Base-by-base conservation (phyloP, 2,113 vertebrate genomes). In the Otolemur garnettii region DNA sequence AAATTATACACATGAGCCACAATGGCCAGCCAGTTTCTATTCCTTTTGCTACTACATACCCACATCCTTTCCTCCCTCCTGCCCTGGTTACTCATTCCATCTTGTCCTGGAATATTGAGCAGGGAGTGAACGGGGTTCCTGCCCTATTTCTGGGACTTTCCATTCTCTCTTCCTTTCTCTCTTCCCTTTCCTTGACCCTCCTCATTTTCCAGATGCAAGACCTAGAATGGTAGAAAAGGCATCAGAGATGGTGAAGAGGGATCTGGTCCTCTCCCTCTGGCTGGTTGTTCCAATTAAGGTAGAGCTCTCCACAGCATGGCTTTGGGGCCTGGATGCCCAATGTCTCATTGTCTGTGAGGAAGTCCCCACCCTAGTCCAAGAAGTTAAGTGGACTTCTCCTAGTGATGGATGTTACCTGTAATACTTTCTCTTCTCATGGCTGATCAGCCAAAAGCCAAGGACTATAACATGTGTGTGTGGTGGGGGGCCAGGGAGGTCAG, bases 311-410 rank as follows among this genome's bases (percentile, higher is more conserved):
- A 50, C 97, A 99, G 99, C 93, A 99, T 60, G 99, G 99, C 26
- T 98, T 98, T 69, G 97, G 98, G 11, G 97, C 99, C 97, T 99
- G 99, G 98, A 98, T 99, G 97, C 99, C 99, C 1, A 99, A 99
- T 97, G 97, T 97, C 50, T 99, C 99, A 0, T 57, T 98, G 24
- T 97, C 98, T 59, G 99, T 99, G 99, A 87, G 81, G 45, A 98
- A 98, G 8, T 99, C 99, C 4, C 28, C 28, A 26, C 38, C 38
- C 28, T 69, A 53, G 12, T 95, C 96, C 62, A 99, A 99, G 90
- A 98, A 98, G 97, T 50, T 92, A 99, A 77, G 5, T 98, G 53
- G 97, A 98, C 3, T 98, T 97, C 66, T 93, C 24, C 98, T 98
- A 0, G 98, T 98, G 0, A 90, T 98, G 35, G 98, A 97, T 92